These are phyloP conservation scores for Phataginus tetradactyla DNA, from an alignment of 2,797 vertebrate genomes.

Conservation along the genomic window DNA sequence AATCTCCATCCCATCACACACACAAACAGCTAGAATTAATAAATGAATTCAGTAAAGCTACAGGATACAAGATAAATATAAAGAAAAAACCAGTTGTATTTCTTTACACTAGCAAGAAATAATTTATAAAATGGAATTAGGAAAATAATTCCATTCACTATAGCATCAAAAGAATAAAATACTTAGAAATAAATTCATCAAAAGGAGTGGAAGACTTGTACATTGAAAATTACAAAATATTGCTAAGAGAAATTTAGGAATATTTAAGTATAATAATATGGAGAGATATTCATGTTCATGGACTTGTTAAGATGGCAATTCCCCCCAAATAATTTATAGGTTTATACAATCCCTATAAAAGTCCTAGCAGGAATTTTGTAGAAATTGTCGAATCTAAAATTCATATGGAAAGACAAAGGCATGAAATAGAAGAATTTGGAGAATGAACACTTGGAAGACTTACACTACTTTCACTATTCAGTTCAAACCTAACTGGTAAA, in stretches of 20 bases:
- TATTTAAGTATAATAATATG: neutral
- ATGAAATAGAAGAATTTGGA: neutral
- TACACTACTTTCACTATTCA: neutral
- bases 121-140: neutral
- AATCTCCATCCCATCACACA: neutral
- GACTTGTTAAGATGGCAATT: neutral
- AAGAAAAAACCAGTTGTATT: neutral
- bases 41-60: neutral
- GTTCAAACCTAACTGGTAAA: neutral
- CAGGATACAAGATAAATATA: neutral
- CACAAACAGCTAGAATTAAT: neutral
- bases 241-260: neutral
- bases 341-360: neutral
- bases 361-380: neutral
- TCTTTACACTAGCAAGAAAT: neutral
- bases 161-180: neutral
- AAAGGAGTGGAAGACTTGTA: neutral
- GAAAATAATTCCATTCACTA: neutral
- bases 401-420: neutral
- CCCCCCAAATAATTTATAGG: neutral
- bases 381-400: conserved; percentile 1
- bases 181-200: neutral
- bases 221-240: neutral
- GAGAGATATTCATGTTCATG: neutral
- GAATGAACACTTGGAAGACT: neutral